Evolutionary conservation across 2,888 invertebrate species (phyloP), one percentile per base, ranked within the genome.

Genomic region (Spilosoma lubricipeda): DNA sequence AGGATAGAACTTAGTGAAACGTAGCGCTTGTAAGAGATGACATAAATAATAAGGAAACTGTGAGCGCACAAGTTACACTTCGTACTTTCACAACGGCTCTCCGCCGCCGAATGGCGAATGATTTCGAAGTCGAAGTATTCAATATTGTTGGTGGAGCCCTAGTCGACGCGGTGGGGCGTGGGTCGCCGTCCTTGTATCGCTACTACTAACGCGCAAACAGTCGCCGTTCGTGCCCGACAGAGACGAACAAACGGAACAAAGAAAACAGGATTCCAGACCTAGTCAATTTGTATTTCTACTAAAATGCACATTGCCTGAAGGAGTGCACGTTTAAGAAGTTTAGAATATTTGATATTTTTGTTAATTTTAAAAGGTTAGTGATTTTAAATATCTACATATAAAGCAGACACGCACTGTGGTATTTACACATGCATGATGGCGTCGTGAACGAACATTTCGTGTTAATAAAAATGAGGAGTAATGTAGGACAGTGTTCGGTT

Each of bases 361-460:
- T 77, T 78, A 81, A 81, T 77, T 81, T 74, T 71, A 85, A 87
- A 88, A 93, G 93, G 93, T 93, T 90, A 93, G 93, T 93, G 90
- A 86, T 82, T 90, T 90, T 90, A 80, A 88, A 86, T 87, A 85
- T 42, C 72, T 78, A 78, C 80, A 82, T 81, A 73, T 80, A 79
- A 78, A 72, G 73, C 76, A 80, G 74, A 78, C 70, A 77, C 73
- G 76, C 75, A 76, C 73, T 77, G 76, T 70, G 68, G 65, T 78
- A 75, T 67, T 78, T 74, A 79, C 78, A 77, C 76, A 83, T 83
- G 85, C 85, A 84, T 83, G 79, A 88, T 88, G 87, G 88, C 88
- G 88, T 76, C 84, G 84, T 72, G 78, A 75, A 75, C 74, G 78
- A 75, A 75, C 75, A 82, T 82, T 82, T 78, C 72, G 59, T 72